Percentiles rank a stretch among this genome's conserved stretches.
These are phyloP conservation scores for Limnodromus scolopaceus DNA, from an alignment of 2,797 vertebrate species.

Conservation along the genomic window DNA sequence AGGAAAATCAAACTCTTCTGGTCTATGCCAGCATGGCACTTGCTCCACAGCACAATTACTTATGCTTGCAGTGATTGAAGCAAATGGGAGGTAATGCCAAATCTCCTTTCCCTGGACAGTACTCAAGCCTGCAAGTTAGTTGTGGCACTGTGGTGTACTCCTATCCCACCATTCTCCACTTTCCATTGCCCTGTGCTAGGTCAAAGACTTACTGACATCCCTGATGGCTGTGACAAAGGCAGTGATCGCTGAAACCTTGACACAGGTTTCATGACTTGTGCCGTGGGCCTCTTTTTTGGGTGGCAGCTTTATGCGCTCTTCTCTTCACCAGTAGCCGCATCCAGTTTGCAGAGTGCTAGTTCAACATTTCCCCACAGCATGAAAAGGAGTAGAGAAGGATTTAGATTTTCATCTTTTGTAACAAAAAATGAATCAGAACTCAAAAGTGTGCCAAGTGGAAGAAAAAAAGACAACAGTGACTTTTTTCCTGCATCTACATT, in stretches of 20 bases:
- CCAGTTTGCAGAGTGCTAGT: background rate
- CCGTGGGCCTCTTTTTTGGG: background rate
- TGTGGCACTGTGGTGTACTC: background rate
- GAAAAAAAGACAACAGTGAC: background rate
- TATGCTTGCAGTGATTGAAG: background rate
- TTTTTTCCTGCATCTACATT: background rate
- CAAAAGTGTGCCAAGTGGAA: background rate
- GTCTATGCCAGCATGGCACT: background rate
- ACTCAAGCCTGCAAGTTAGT: background rate
- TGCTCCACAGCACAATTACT: background rate
- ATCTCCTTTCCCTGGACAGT: background rate
- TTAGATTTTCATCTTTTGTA: slow-evolving; percentile 13
- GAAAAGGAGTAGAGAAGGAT: background rate
- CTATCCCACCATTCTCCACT: accelerated
- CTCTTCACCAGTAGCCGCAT: background rate
- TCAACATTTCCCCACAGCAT: background rate
- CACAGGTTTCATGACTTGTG: background rate
- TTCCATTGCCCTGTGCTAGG: background rate
- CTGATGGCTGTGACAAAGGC: background rate
- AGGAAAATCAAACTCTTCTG: background rate
- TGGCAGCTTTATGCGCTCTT: background rate
- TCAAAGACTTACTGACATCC: background rate
- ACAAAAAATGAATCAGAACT: slow-evolving; percentile 6
- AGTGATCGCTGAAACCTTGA: background rate
- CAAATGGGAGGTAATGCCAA: background rate